These are phyloP conservation scores for Misgurnus anguillicaudatus DNA, from an alignment of 2,113 vertebrate genomes.

Conservation along the genomic window DNA sequence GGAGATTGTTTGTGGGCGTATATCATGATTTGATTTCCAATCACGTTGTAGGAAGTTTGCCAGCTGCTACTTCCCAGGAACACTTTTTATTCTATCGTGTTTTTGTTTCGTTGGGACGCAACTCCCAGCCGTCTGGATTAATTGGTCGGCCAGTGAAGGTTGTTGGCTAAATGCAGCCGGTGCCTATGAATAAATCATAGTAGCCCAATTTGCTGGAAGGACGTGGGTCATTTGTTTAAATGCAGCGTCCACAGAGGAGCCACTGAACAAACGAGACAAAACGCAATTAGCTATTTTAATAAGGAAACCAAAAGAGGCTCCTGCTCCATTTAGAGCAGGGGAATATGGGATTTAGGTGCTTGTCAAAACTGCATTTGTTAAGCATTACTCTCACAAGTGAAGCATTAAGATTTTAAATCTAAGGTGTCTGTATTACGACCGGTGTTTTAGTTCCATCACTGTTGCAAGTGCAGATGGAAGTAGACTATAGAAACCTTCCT, in stretches of 20 bases:
- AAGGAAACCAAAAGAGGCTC: slow-evolving; percentile 61
- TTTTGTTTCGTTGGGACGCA: slow-evolving; percentile 7
- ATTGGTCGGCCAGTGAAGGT: slow-evolving; percentile 46
- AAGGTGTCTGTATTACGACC: slow-evolving; percentile 18
- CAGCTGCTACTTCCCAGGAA: slow-evolving; percentile 3
- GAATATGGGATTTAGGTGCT: slow-evolving; percentile 56
- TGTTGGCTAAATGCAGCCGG: slow-evolving; percentile 50
- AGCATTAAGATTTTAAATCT: slow-evolving; percentile 23
- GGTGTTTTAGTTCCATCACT: background rate
- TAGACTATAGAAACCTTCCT: too few species aligned
- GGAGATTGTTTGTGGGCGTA: too few species aligned
- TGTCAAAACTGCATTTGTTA: slow-evolving; percentile 61
- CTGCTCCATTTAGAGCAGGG: slow-evolving; percentile 54
- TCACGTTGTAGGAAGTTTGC: background rate
- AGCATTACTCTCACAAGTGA: slow-evolving; percentile 41
- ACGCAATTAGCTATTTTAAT: slow-evolving; percentile 74
- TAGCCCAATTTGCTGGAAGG: slow-evolving; percentile 56
- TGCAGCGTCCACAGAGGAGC: slow-evolving; percentile 66
- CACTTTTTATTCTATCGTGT: slow-evolving; percentile 3
- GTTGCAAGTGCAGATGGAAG: background rate
- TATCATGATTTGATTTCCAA: slow-evolving; percentile 12
- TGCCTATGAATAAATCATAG: slow-evolving; percentile 70
- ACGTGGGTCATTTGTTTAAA: slow-evolving; percentile 67
- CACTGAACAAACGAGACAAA: slow-evolving; percentile 62
- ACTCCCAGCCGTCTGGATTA: slow-evolving; percentile 34